Conservation (phyloP, 2,113 vertebrate species). For the Onychostruthus taczanowskii region DNA sequence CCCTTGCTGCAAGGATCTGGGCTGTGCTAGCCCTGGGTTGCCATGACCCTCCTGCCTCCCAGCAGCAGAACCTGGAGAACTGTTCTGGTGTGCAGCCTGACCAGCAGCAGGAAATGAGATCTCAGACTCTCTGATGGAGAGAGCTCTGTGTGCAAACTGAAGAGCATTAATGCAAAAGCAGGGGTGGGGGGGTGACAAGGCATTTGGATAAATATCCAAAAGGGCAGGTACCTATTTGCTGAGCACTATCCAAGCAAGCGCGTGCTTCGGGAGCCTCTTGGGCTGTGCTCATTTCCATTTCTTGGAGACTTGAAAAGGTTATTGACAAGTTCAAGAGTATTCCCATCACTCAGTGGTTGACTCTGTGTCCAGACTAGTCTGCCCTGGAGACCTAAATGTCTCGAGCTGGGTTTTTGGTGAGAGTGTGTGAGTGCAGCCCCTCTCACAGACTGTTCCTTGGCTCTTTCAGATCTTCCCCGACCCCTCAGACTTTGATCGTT, state of each 20-base stretch:
- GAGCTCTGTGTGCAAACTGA: not conserved
- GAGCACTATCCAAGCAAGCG: not conserved
- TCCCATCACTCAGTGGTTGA: not conserved
- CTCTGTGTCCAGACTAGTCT: not conserved
- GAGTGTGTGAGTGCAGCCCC: not conserved
- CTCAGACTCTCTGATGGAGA: not conserved
- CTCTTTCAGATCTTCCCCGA: constrained; percentile 92
- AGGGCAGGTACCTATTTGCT: not conserved
- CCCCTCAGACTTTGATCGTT: constrained; percentile 92
- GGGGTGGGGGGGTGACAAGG: not conserved
- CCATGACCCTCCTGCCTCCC: not conserved
- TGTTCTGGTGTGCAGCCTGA: not conserved
- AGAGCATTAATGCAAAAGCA: not conserved
- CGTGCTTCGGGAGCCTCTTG: not conserved
- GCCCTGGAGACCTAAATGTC: not conserved
- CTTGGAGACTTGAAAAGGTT: not conserved
- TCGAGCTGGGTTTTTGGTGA: not conserved
- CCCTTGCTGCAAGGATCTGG: not conserved
- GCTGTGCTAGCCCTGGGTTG: not conserved
- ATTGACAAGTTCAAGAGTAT: not conserved
- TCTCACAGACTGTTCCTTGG: not conserved
- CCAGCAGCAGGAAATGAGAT: constrained; percentile 52
- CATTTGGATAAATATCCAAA: not conserved
- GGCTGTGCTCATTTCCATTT: not conserved
- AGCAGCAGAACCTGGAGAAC: not conserved